A percentile compares a stretch with the other conserved stretches of the same genome.
Conservation (phyloP, 2,888 invertebrate genomes). For the Molanna angustata region DNA sequence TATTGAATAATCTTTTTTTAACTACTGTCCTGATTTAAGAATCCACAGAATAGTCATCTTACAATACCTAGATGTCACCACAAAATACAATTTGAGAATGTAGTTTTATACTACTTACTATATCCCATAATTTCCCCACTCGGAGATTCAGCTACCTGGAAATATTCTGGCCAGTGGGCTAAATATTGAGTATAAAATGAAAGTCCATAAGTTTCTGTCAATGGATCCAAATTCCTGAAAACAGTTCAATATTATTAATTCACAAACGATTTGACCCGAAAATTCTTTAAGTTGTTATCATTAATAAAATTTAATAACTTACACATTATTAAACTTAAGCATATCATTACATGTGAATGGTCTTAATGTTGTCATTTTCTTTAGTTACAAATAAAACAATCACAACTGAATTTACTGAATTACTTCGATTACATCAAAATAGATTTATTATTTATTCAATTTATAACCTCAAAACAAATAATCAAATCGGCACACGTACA, state of each 20-base stretch:
- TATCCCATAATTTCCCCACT: slow-evolving; percentile 98
- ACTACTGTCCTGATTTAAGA: no score
- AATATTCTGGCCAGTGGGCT: slow-evolving; percentile 98
- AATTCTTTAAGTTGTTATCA: neutral
- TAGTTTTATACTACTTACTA: no score
- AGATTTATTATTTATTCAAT: no score
- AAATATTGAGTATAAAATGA: slow-evolving; percentile 97
- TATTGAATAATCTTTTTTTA: no score
- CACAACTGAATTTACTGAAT: neutral
- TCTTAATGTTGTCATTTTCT: slow-evolving; percentile 81
- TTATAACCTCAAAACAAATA: no score
- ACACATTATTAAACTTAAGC: slow-evolving; percentile 94
- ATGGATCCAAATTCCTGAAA: slow-evolving; percentile 90
- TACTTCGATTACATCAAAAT: neutral
- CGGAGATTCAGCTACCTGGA: slow-evolving; percentile 95
- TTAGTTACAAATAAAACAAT: neutral
- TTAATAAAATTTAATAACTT: slow-evolving; percentile 45
- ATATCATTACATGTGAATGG: slow-evolving; percentile 94
- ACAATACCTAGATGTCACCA: no score
- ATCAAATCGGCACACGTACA: no score
- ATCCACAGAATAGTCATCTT: no score
- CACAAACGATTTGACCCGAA: no score
- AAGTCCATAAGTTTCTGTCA: slow-evolving; percentile 95
- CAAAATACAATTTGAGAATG: no score
- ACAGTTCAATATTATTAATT: no score